Conservation (phyloP, 1,140 invertebrate species). For the Hyposmocoma kahamanoa region DNA sequence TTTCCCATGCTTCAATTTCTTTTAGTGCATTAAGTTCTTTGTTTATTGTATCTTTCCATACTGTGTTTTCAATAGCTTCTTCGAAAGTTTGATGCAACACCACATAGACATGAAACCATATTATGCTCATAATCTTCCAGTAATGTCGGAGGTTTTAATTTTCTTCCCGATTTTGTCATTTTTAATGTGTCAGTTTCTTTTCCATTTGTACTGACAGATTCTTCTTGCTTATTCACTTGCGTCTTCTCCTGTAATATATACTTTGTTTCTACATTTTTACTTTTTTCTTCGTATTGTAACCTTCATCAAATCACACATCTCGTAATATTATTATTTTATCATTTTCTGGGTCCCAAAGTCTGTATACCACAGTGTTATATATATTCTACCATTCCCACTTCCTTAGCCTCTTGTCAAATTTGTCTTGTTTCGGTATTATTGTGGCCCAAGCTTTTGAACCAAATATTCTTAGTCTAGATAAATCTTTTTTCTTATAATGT, state of each 20-base stretch:
- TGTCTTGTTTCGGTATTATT: too few species aligned
- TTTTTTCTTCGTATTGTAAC: conserved; percentile 11
- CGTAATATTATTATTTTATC: conserved; percentile 14
- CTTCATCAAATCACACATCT: conserved; percentile 26
- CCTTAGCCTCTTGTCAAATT: conserved; percentile 10
- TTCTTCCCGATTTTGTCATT: conserved; percentile 9
- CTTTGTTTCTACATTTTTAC: conserved; percentile 1
- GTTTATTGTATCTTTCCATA: background rate
- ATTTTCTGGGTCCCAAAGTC: conserved; percentile 21
- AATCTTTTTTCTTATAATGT: too few species aligned
- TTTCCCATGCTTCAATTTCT: background rate
- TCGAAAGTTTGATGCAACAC: conserved; percentile 3
- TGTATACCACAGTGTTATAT: conserved; percentile 13
- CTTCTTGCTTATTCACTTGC: background rate
- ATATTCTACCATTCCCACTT: conserved; percentile 23
- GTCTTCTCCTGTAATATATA: conserved; percentile 3
- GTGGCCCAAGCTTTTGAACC: too few species aligned
- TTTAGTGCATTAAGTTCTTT: too few species aligned
- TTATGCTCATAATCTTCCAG: background rate
- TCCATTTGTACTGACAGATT: background rate
- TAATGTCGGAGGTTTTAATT: conserved; percentile 3
- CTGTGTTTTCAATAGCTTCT: background rate
- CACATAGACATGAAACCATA: background rate
- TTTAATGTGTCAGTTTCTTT: too few species aligned
- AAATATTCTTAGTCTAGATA: too few species aligned